Evolutionary conservation across 2,888 invertebrate genomes (phyloP).

Genomic region (Crepidodera aurea): DNA sequence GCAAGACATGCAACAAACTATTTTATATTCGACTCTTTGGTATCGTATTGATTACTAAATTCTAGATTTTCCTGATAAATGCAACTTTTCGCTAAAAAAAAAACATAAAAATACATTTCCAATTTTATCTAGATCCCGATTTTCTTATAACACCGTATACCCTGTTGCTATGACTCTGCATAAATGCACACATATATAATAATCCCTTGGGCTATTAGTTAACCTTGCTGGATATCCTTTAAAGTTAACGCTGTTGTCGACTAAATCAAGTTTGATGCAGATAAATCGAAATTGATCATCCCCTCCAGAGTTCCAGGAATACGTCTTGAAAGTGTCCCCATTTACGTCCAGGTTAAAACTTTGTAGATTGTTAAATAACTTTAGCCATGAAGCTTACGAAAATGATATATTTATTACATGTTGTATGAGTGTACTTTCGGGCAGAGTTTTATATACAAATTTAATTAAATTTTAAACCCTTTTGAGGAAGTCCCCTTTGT

Average conservation of each 20-base stretch:
- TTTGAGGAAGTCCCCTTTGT: conserved; percentile 22
- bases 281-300: conserved; percentile 25
- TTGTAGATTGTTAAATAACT: conserved; percentile 37
- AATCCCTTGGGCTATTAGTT: too few species aligned
- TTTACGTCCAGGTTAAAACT: conserved; percentile 22
- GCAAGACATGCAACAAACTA: too few species aligned
- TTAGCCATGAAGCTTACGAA: conserved; percentile 42
- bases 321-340: conserved; percentile 14
- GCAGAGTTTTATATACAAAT: conserved; percentile 35
- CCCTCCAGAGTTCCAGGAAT: conserved; percentile 6
- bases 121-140: too few species aligned
- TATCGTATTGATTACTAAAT: too few species aligned
- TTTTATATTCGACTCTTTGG: too few species aligned
- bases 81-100: too few species aligned
- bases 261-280: conserved; percentile 21
- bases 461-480: conserved; percentile 41
- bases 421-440: conserved; percentile 38
- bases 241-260: conserved; percentile 5
- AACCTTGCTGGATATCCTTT: background rate
- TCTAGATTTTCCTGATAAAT: too few species aligned
- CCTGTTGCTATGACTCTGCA: too few species aligned
- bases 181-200: too few species aligned
- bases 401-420: conserved; percentile 46
- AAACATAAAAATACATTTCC: too few species aligned
- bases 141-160: too few species aligned